Percentiles rank a stretch among this genome's conserved stretches.
Conservation (phyloP, 2,113 vertebrate species). For the Cyanoramphus novaezelandiae region DNA sequence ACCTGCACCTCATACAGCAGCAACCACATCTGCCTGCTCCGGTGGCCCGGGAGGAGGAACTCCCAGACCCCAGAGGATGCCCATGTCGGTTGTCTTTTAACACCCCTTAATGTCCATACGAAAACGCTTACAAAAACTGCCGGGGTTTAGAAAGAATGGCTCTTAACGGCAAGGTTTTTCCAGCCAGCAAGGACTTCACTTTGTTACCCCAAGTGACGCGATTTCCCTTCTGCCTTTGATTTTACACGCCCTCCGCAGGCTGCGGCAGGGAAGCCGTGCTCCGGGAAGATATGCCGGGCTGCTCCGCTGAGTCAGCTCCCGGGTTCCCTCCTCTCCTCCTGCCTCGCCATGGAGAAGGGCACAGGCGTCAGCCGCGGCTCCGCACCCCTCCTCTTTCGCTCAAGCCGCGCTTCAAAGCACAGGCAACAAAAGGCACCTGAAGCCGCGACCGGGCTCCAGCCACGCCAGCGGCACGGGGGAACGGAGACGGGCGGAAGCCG, state of each 20-base stretch:
- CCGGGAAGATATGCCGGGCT: constrained; percentile 69
- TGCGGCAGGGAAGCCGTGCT: constrained; percentile 78
- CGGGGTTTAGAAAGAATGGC: not conserved
- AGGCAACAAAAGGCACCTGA: rapidly evolving
- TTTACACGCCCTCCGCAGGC: constrained; percentile 76
- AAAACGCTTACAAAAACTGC: not conserved
- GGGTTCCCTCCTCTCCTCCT: constrained; percentile 15
- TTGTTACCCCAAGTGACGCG: no score
- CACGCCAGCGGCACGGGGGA: rapidly evolving
- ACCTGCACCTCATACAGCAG: not conserved
- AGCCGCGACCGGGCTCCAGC: rapidly evolving
- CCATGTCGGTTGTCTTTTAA: not conserved
- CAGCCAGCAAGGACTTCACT: no score
- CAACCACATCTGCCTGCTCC: not conserved
- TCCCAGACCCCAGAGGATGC: not conserved
- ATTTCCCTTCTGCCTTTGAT: not conserved
- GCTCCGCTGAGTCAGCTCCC: not conserved
- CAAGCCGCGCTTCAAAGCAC: rapidly evolving
- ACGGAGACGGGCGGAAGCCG: no score
- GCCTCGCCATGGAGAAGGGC: constrained; percentile 19
- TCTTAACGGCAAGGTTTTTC: not conserved
- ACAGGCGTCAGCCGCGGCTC: not conserved
- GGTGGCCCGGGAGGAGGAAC: not conserved
- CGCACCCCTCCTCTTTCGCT: not conserved
- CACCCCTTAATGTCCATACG: not conserved